Conservation (phyloP, 2,113 vertebrate species). For the Vimba vimba region DNA sequence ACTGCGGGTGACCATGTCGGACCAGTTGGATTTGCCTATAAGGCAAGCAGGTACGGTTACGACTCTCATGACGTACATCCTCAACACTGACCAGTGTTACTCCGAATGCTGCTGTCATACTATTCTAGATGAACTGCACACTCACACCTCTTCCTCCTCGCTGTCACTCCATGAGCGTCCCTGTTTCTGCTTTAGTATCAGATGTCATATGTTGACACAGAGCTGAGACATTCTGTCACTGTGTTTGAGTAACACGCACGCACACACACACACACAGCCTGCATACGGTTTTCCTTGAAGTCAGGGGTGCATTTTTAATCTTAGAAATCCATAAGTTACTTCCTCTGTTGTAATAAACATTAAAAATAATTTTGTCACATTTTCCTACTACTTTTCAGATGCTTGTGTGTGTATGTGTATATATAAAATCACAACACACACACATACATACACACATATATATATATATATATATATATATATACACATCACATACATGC, state of each 20-base stretch:
- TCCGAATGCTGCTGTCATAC: background rate
- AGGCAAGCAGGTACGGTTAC: slow-evolving; percentile 92
- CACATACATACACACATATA: too few species aligned
- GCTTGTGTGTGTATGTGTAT: too few species aligned
- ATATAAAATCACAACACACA: fast-evolving
- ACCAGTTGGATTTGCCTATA: slow-evolving; percentile 96
- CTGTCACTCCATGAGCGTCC: background rate
- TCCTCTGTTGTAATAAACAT: too few species aligned
- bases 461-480: too few species aligned
- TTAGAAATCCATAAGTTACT: background rate
- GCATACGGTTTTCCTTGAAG: background rate
- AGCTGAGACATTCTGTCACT: slow-evolving; percentile 15
- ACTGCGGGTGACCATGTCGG: slow-evolving; percentile 97
- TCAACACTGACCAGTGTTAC: background rate
- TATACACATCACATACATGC: too few species aligned
- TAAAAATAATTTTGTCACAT: too few species aligned
- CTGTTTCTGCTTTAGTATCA: background rate
- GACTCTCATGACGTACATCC: background rate
- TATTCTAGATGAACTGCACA: slow-evolving; percentile 23
- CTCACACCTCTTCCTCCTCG: background rate
- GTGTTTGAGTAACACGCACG: background rate
- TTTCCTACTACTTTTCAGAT: too few species aligned
- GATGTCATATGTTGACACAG: slow-evolving; percentile 37
- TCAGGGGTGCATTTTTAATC: background rate
- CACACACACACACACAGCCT: background rate